Evolutionary conservation across 2,113 vertebrate species (phyloP).

Genomic region (Notarius quadriscutis): DNA sequence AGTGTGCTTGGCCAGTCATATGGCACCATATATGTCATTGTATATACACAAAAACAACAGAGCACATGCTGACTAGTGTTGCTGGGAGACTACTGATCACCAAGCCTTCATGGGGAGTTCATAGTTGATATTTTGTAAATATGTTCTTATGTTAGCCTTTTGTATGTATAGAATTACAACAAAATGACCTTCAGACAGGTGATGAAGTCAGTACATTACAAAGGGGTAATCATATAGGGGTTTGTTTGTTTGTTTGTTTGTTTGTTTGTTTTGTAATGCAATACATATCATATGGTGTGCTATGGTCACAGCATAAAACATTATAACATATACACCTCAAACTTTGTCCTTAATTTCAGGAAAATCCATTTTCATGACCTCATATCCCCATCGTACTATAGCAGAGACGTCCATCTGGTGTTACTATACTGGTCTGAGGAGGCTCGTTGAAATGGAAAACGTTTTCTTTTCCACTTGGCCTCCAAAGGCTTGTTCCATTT

Average conservation of each 20-base stretch:
- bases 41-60: neutral
- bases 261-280: slow-evolving; percentile 19
- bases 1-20: neutral
- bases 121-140: neutral
- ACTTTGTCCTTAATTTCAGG: slow-evolving; percentile 23
- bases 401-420: slow-evolving; percentile 30
- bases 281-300: slow-evolving; percentile 5
- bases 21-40: neutral
- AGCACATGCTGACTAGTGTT: neutral
- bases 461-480: slow-evolving; percentile 38
- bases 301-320: slow-evolving; percentile 20
- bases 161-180: neutral
- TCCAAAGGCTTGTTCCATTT: slow-evolving; percentile 18
- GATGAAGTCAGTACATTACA: slow-evolving; percentile 16
- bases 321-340: slow-evolving; percentile 16
- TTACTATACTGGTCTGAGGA: slow-evolving; percentile 38
- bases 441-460: slow-evolving; percentile 43
- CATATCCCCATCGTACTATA: slow-evolving; percentile 10
- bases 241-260: slow-evolving; percentile 8
- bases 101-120: slow-evolving; percentile 13
- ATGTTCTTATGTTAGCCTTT: neutral
- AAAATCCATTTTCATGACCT: slow-evolving; percentile 30
- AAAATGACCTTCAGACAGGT: slow-evolving; percentile 8
- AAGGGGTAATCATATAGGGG: neutral
- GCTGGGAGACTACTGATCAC: neutral